Evolutionary conservation across 2,888 invertebrate genomes (phyloP), one percentile per base, ranked within the genome.

Genomic region (Diaperis boleti): DNA sequence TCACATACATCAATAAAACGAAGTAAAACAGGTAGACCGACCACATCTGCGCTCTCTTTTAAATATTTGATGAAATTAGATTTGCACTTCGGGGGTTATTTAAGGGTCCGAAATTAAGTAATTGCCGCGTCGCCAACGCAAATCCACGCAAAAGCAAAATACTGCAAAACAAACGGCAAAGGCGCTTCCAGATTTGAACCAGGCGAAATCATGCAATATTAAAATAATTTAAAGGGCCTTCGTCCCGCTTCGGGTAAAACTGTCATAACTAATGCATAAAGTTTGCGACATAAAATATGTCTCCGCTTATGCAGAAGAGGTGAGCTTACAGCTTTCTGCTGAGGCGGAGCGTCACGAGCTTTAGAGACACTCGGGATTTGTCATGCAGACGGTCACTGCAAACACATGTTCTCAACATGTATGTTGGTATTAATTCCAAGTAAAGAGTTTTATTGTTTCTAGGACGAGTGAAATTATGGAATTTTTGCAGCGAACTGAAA

Each of bases 191-290:
- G 79, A 79, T 79, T 79, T 79, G 72, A 74, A 77, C 72, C 72
- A 70, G 61, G 74, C 73, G 74, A 76, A 78, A 76, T 78, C 77
- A 78, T 79, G 74, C 71, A 79, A 76, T 79, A 79, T 79, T 79
- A 77, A 79, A 78, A 79, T 79, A 79, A 79, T 79, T 79, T 79
- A 78, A 78, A 78, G 74, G 75, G 70, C 67, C 66, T 57, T 66
- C 68, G 67, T 62, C 55, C 64, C 66, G 57, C 66, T 65, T 61
- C 42, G 41, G 68, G 65, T 66, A 64, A 62, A 69, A 68, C 69
- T 63, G 57, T 62, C 69, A 73, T 75, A 70, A 72, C 65, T 74
- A 73, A 75, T 75, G 72, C 72, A 75, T 72, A 65, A 63, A 67
- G 67, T 61, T 65, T 64, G 69, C 70, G 72, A 73, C 73, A 69